A percentile compares a stretch with the other conserved stretches of the same genome.
These are phyloP conservation scores for Platanista minor DNA, from an alignment of 2,113 vertebrate species.

Conservation along the genomic window DNA sequence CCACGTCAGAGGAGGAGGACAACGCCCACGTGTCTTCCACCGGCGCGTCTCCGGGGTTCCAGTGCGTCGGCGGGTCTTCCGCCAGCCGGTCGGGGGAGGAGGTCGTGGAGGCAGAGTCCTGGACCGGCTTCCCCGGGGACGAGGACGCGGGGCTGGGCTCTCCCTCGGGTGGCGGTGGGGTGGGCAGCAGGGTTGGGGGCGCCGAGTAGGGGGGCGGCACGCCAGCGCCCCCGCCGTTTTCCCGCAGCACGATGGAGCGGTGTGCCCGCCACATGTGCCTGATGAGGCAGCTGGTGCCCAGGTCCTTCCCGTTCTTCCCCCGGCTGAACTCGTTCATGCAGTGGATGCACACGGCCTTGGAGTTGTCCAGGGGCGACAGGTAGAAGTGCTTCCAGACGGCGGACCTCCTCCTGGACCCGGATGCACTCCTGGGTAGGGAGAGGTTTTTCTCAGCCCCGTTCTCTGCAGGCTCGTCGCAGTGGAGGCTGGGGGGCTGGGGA, in stretches of 20 bases:
- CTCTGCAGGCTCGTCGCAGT: conserved; percentile 85
- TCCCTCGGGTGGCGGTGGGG: conserved; percentile 82
- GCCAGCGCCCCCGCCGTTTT: conserved; percentile 89
- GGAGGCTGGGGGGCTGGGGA: conserved; percentile 81
- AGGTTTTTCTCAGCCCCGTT: conserved; percentile 81
- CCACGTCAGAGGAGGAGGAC: conserved; percentile 82
- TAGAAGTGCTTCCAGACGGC: conserved; percentile 99
- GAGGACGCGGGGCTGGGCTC: conserved; percentile 81
- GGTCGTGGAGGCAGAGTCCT: conserved; percentile 79
- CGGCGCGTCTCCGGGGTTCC: conserved; percentile 78
- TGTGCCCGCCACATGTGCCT: conserved; percentile 98
- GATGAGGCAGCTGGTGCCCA: conserved; percentile 97
- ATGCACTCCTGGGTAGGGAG: conserved; percentile 85
- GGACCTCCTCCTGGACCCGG: conserved; percentile 91
- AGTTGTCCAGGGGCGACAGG: conserved; percentile 93
- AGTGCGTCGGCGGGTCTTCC: conserved; percentile 80
- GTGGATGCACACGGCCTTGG: conserved; percentile 97
- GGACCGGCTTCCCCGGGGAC: conserved; percentile 88
- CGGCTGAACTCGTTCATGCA: conserved; percentile 98
- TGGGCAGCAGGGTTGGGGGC: conserved; percentile 88
- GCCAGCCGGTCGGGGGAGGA: conserved; percentile 83
- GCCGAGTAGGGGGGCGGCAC: conserved; percentile 90
- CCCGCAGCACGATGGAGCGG: conserved; percentile 95
- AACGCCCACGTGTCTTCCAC: conserved; percentile 74
- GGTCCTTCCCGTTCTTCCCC: conserved; percentile 97